A percentile compares a stretch with the other conserved stretches of the same genome.
These are phyloP conservation scores for Oreonectes daqikongensis DNA, from an alignment of 2,797 vertebrate species.

Conservation along the genomic window DNA sequence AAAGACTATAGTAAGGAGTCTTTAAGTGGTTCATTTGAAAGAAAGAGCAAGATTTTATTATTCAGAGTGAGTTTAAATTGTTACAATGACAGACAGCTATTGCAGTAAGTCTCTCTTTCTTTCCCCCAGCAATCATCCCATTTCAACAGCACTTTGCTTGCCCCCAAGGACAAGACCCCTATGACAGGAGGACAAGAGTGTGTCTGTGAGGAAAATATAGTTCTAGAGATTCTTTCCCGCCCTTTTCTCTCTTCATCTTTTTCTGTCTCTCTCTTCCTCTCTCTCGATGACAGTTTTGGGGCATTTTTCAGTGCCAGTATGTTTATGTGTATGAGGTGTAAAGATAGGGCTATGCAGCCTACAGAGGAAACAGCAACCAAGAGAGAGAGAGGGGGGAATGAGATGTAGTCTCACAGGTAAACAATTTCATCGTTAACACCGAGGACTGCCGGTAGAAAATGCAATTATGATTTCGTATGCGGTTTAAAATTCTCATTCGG, in stretches of 20 bases:
- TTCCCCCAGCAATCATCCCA: constrained; percentile 33
- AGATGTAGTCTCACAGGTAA: constrained; percentile 47
- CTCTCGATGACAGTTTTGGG: constrained; percentile 49
- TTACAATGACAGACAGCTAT: constrained; percentile 42
- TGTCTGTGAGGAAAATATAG: constrained; percentile 42
- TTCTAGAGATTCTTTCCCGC: constrained; percentile 29
- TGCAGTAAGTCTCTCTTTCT: constrained; percentile 19
- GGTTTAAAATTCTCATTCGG: constrained; percentile 66
- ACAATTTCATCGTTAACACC: constrained; percentile 65
- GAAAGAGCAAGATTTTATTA: constrained; percentile 35
- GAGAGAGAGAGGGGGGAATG: not conserved
- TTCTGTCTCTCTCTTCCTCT: constrained; percentile 36
- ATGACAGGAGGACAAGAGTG: constrained; percentile 53
- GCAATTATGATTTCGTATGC: constrained; percentile 68
- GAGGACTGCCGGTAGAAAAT: constrained; percentile 69
- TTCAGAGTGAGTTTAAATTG: constrained; percentile 32
- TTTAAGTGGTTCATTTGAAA: constrained; percentile 22
- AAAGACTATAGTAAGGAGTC: not conserved
- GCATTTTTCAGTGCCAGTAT: constrained; percentile 14
- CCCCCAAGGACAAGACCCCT: constrained; percentile 52
- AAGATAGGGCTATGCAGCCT: constrained; percentile 24
- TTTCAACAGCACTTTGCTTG: constrained; percentile 45
- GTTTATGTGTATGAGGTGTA: constrained; percentile 23
- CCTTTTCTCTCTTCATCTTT: constrained; percentile 24
- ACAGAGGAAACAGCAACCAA: constrained; percentile 24